Base-by-base conservation (phyloP, 2,797 vertebrate genomes). In the Sebastes jordani region DNA sequence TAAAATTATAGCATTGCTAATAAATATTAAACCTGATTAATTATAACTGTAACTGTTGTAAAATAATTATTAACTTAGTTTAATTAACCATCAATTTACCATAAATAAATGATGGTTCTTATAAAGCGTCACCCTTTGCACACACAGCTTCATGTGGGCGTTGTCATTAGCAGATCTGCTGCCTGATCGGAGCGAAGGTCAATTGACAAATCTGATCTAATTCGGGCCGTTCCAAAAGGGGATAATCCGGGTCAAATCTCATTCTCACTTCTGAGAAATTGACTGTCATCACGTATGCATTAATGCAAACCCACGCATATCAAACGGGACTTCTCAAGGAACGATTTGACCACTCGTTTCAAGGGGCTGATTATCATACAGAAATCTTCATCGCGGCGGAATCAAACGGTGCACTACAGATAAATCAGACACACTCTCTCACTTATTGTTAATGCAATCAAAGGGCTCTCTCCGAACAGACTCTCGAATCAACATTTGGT, bases 381-480 rank as follows among this genome's bases (percentile, higher is more conserved):
- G 63, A 80, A 74, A 86, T 81, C 62, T 69, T 78, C 74, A 27
- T 74, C 18, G 38, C 34, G n/a, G 72, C 52, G 27, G 75, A 82
- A 91, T 91, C 83, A 81, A 81, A 84, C 36, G 6, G 60, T 7
- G 38, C 87, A 85, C 81, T 84, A 71, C 76, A 90, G 77, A 91
- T 83, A 81, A 89, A 93, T 92, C 73, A 87, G 77, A 78, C 69
- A n/a, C 79, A 72, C 84, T 84, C 81, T 74, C 85, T 87, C 90
- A 70, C 83, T 84, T 85, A 78, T 82, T 54, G 69, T 84, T 89
- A 92, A 90, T 87, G 88, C 86, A 93, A 93, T 93, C 92, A 94
- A 85, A 88, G 79, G 78, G 68, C 83, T 78, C 88, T 78, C 78
- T 78, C 73, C 56, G 74, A 85, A 69, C 90, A 78, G 76, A 80